These are phyloP conservation scores for Hemicentrotus pulcherrimus DNA, from an alignment of 35 echinoderm and acorn worm genomes.

Conservation along the genomic window DNA sequence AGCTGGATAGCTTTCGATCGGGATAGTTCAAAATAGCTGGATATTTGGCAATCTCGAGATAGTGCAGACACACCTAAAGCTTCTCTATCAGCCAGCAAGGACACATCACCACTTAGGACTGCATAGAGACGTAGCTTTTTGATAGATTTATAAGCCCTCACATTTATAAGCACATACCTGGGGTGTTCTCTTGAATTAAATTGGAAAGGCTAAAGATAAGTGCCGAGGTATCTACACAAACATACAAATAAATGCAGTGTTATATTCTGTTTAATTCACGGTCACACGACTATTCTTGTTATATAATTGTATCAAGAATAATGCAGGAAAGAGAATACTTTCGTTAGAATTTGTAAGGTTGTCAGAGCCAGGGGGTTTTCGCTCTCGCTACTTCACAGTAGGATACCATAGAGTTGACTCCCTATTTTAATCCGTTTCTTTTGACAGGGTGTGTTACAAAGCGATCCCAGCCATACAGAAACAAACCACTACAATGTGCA, in stretches of 20 bases:
- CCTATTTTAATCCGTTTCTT: neutral
- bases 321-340: neutral
- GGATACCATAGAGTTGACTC: neutral
- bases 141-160: neutral
- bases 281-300: neutral
- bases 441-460: neutral
- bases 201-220: neutral
- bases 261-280: neutral
- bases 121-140: neutral
- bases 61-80: neutral
- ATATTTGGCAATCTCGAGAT: no score
- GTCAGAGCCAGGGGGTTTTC: neutral
- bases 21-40: no score
- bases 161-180: neutral
- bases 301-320: neutral
- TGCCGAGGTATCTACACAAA: neutral
- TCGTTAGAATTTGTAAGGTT: neutral
- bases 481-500: neutral
- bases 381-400: neutral
- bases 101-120: neutral
- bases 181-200: neutral
- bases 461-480: neutral
- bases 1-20: no score
- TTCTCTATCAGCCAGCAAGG: neutral
- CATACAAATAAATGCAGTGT: neutral